Conservation (phyloP, 2,797 vertebrate species). For the Pelochelys cantorii region DNA sequence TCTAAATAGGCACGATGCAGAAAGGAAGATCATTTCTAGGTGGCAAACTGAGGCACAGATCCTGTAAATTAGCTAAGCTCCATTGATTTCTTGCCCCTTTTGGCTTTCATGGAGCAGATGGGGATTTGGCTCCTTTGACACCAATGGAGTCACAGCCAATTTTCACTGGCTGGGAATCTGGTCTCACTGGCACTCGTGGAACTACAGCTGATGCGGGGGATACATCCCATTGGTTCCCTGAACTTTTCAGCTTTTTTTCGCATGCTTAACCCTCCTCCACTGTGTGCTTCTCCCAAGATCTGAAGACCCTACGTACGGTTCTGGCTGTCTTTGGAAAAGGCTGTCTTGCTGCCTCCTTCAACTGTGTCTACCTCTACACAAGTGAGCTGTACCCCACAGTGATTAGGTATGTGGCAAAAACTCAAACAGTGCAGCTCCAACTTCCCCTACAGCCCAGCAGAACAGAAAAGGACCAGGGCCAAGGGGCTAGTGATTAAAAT, state of each 20-base stretch:
- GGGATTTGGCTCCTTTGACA: neutral
- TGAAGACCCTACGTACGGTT: neutral
- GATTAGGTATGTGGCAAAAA: slow-evolving; percentile 80
- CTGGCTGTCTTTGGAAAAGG: slow-evolving; percentile 91
- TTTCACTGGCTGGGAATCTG: neutral
- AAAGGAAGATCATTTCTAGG: neutral
- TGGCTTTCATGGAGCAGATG: neutral
- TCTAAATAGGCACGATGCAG: neutral
- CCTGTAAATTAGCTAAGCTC: neutral
- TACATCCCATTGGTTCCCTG: neutral
- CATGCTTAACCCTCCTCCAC: neutral
- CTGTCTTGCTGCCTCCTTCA: slow-evolving; percentile 88
- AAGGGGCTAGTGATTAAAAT: neutral
- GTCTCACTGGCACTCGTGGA: neutral
- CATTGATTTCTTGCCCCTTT: neutral
- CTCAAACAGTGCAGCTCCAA: neutral
- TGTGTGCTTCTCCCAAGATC: neutral
- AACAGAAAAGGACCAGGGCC: neutral
- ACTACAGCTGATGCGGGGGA: neutral
- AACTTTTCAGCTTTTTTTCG: neutral
- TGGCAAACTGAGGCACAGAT: neutral
- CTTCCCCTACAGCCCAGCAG: neutral
- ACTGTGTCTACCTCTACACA: slow-evolving; percentile 87
- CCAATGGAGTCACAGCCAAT: neutral
- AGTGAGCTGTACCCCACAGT: slow-evolving; percentile 90